Conservation (phyloP, 2,888 invertebrate genomes). For the Parnassius glacialis region DNA sequence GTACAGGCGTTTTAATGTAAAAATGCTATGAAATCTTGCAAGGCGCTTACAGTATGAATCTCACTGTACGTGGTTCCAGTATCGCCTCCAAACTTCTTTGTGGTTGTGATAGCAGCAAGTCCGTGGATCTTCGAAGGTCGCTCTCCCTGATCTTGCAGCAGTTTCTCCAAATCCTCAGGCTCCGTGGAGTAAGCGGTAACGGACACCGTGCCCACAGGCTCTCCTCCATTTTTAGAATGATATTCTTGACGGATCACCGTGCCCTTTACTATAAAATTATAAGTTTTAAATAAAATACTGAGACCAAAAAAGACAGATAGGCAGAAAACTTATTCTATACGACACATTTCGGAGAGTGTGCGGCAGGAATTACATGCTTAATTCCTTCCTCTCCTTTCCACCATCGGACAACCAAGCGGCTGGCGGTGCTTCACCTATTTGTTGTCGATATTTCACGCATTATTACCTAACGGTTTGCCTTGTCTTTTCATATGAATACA, state of each 20-base stretch:
- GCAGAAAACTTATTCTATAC: too few relatives aligned
- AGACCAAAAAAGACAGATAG: too few relatives aligned
- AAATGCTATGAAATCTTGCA: conserved; percentile 19
- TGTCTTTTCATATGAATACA: too few relatives aligned
- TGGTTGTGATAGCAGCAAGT: conserved; percentile 72
- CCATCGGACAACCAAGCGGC: too few relatives aligned
- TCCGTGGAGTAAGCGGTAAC: conserved; percentile 86
- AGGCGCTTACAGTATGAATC: conserved; percentile 56
- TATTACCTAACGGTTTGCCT: too few relatives aligned
- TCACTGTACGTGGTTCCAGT: conserved; percentile 61
- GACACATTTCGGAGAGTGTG: too few relatives aligned
- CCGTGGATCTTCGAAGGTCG: conserved; percentile 67
- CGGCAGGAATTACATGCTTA: too few relatives aligned
- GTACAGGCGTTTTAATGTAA: background rate
- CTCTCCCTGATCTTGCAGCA: conserved; percentile 61
- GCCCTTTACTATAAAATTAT: conserved; percentile 83
- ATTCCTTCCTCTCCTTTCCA: too few relatives aligned
- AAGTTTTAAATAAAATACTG: background rate
- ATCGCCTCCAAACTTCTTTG: conserved; percentile 69
- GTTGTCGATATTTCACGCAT: too few relatives aligned
- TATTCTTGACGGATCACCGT: conserved; percentile 85
- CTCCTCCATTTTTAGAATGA: conserved; percentile 85
- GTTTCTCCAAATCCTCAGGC: conserved; percentile 77
- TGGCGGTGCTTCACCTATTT: too few relatives aligned
- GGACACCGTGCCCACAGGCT: conserved; percentile 85